Evolutionary conservation across 2,888 invertebrate genomes (phyloP).

Genomic region (Synergus gifuensis): DNA sequence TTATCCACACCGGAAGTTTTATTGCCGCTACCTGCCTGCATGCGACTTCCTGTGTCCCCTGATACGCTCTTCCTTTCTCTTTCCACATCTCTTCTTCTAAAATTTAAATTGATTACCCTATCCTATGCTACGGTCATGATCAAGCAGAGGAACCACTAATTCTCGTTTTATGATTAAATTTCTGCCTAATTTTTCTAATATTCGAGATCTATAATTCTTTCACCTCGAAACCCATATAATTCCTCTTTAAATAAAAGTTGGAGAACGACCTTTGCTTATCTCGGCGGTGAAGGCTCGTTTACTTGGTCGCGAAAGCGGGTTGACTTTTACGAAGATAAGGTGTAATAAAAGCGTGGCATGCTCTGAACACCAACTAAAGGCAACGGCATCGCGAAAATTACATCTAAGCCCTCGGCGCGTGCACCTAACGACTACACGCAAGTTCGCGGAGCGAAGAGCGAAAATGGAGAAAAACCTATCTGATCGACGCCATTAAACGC

Average conservation of each 20-base stretch:
- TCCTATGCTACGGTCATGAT: slow-evolving; percentile 26
- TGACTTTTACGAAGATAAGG: slow-evolving; percentile 45
- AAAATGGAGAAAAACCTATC: slow-evolving; percentile 3
- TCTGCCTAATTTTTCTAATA: neutral
- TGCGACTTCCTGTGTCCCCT: slow-evolving; percentile 67
- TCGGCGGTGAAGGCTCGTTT: slow-evolving; percentile 44
- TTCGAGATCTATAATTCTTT: neutral
- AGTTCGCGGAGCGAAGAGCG: slow-evolving; percentile 6
- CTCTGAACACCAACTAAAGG: slow-evolving; percentile 7
- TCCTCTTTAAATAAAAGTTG: neutral
- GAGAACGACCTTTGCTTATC: slow-evolving; percentile 40
- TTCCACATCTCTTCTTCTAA: slow-evolving; percentile 51
- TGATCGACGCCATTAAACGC: neutral
- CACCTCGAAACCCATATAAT: neutral
- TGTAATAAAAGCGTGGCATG: slow-evolving; percentile 28
- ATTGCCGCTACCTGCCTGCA: slow-evolving; percentile 68
- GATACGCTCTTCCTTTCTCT: slow-evolving; percentile 55
- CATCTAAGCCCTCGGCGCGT: slow-evolving; percentile 5
- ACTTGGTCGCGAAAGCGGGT: slow-evolving; percentile 44
- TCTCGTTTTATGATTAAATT: neutral
- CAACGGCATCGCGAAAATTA: slow-evolving; percentile 27
- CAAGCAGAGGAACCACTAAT: neutral
- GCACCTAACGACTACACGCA: slow-evolving; percentile 30
- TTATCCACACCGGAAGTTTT: slow-evolving; percentile 76
- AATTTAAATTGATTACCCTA: slow-evolving; percentile 13